Conservation (phyloP, 2,113 vertebrate species). For the Bungarus multicinctus region DNA sequence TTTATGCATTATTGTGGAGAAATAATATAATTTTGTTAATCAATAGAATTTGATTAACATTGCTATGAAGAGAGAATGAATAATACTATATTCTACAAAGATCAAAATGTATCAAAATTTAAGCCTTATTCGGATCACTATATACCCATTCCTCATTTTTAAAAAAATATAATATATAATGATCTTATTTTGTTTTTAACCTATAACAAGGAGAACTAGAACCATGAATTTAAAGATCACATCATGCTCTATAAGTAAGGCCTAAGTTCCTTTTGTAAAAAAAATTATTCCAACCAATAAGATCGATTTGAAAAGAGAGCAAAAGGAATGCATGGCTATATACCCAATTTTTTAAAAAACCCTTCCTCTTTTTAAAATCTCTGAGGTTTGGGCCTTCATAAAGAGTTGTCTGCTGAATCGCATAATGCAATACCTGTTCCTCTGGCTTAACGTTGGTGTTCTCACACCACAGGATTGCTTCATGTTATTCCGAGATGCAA, state of each 20-base stretch:
- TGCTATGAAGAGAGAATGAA: background rate
- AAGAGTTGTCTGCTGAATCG: slow-evolving; percentile 69
- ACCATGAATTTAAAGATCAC: background rate
- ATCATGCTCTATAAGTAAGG: background rate
- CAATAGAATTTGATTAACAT: background rate
- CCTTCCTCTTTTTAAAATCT: slow-evolving; percentile 65
- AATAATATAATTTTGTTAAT: background rate
- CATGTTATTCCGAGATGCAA: slow-evolving; percentile 67
- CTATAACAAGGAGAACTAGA: background rate
- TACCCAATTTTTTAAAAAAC: slow-evolving; percentile 39
- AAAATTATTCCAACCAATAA: background rate
- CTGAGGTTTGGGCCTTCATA: slow-evolving; percentile 62
- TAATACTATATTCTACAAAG: background rate
- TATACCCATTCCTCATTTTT: background rate
- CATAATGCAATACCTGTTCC: slow-evolving; percentile 74
- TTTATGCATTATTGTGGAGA: background rate
- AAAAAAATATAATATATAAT: background rate
- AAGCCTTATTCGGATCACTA: background rate
- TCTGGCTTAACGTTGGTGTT: slow-evolving; percentile 71
- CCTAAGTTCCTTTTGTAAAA: background rate
- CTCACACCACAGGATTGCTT: slow-evolving; percentile 72
- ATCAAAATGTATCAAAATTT: background rate
- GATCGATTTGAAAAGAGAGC: background rate
- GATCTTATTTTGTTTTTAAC: background rate
- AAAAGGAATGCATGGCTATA: background rate